Conservation (phyloP, 2,113 vertebrate species). For the Anoura caudifer region DNA sequence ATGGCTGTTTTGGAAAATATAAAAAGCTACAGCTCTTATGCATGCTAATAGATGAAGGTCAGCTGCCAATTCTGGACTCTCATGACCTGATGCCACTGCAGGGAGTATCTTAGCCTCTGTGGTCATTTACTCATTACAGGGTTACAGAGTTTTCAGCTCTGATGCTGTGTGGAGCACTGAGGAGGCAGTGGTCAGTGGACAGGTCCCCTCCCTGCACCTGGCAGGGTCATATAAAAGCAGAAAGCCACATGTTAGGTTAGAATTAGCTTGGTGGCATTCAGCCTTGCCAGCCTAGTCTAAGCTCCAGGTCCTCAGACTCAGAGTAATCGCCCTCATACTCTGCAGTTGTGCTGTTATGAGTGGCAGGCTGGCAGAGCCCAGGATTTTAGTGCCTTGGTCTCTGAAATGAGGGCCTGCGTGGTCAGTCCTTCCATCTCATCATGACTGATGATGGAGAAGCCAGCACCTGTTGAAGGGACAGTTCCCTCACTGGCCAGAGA, state of each 20-base stretch:
- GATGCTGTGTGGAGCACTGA: neutral
- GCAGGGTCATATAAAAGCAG: neutral
- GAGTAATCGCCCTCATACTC: neutral
- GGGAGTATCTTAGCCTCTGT: neutral
- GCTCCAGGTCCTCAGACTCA: neutral
- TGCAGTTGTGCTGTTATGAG: neutral
- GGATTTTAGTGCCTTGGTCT: neutral
- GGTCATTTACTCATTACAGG: neutral
- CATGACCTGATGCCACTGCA: neutral
- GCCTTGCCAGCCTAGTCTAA: neutral
- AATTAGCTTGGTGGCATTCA: neutral
- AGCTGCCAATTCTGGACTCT: neutral
- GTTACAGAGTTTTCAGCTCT: neutral
- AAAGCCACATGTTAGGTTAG: neutral
- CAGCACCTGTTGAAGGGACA: neutral
- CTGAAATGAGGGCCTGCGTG: neutral
- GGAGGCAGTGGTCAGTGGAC: rapidly evolving
- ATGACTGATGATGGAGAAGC: neutral
- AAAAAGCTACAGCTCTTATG: neutral
- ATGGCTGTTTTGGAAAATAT: neutral
- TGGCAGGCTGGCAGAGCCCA: neutral
- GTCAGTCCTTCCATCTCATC: neutral
- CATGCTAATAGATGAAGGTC: neutral
- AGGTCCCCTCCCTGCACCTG: neutral
- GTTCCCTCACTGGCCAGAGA: neutral